Base-by-base conservation (phyloP, 2,888 invertebrate genomes). In the Sesia bembeciformis region DNA sequence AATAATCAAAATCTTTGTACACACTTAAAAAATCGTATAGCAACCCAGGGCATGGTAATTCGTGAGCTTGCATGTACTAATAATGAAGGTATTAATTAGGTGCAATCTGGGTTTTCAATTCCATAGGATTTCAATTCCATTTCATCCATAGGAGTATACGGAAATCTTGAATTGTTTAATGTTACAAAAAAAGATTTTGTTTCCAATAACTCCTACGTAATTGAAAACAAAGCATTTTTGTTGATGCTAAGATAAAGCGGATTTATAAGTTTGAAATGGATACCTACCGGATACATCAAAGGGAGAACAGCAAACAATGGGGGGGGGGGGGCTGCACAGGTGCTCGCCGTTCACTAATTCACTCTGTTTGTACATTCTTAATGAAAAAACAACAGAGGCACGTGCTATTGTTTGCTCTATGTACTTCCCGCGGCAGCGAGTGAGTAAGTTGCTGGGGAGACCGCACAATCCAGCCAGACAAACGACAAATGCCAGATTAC, bases 301-400 rank as follows among this genome's bases (percentile, higher is more conserved):
- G 4, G n/a, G 8, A 43, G 8, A 23, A 23, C 8, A 7, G 4
- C 46, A 23, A 8, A 7, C 8, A 46, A 4, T 8, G 46, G 46
- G 8, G n/a, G 46, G 23, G 46, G 46, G 46, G n/a, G 6, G 50
- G 7, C 23, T 50, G 6, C 3, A 50, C 39, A 50, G 50, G 50
- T 50, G 50, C 38, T 57, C 56, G 55, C 57, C 58, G 57, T 62
- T 58, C 52, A 56, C 60, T 66, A 66, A 67, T 63, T 63, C 65
- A 57, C 56, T 58, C 49, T 69, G 70, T 70, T 70, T 72, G 67
- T 66, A 57, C 63, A 57, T 61, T 62, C 67, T 64, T 72, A 74
- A 74, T 75, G 72, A 71, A 72, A 73, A 72, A 66, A 74, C 72
- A 75, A 70, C 68, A 72, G 57, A 8, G 62, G 65, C 65, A 64